A percentile compares a stretch with the other conserved stretches of the same genome.
Evolutionary conservation across 2,797 vertebrate genomes (phyloP).

Genomic region (Brachyalestes nurse): DNA sequence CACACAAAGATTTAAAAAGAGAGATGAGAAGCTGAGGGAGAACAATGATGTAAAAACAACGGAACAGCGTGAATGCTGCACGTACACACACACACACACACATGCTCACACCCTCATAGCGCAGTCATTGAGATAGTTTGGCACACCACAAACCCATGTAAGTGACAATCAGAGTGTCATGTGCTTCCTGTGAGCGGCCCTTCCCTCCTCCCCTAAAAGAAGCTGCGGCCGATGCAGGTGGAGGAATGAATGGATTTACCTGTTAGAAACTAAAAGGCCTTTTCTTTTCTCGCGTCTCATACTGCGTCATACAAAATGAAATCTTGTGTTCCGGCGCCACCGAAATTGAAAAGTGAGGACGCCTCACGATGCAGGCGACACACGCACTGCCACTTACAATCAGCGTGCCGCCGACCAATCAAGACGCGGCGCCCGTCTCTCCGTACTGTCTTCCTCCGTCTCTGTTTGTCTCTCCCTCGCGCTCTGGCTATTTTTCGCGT

Average conservation of each 20-base stretch:
- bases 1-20: slow-evolving; percentile 43
- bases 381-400: slow-evolving; percentile 72
- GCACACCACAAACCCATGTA: slow-evolving; percentile 40
- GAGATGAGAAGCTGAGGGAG: slow-evolving; percentile 60
- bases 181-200: slow-evolving; percentile 43
- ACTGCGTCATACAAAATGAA: slow-evolving; percentile 23
- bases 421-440: slow-evolving; percentile 57
- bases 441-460: not conserved
- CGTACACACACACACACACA: not conserved
- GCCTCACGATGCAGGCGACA: slow-evolving; percentile 66
- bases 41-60: slow-evolving; percentile 38
- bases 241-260: slow-evolving; percentile 24
- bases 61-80: slow-evolving; percentile 8
- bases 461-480: slow-evolving; percentile 14
- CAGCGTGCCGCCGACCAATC: slow-evolving; percentile 71
- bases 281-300: not conserved
- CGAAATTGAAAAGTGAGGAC: slow-evolving; percentile 68
- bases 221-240: slow-evolving; percentile 58
- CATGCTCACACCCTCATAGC: slow-evolving; percentile 28
- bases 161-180: slow-evolving; percentile 42
- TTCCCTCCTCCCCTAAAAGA: slow-evolving; percentile 51
- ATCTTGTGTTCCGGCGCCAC: slow-evolving; percentile 60
- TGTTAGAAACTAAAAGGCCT: slow-evolving; percentile 2
- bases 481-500: slow-evolving; percentile 21
- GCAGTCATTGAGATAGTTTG: slow-evolving; percentile 66